Conservation (phyloP, 2,888 invertebrate genomes). For the Nymphalis urticae region DNA sequence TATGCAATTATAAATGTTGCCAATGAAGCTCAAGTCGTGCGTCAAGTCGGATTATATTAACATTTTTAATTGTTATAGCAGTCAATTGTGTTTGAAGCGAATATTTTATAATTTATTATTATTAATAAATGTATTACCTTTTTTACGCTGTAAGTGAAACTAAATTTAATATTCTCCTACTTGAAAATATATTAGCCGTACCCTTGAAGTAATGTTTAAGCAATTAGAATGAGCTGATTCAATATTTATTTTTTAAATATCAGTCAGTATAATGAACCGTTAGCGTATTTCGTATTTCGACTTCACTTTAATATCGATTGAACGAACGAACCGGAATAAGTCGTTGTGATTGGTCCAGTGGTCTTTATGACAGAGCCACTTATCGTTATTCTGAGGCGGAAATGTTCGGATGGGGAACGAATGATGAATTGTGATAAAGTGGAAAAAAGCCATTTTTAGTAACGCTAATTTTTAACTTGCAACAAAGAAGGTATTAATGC, state of each 20-base stretch:
- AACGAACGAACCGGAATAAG: conserved; percentile 17
- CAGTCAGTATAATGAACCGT: neutral
- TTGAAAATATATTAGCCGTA: too few relatives aligned
- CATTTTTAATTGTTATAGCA: too few relatives aligned
- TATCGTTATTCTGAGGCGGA: conserved; percentile 21
- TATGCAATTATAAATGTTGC: too few relatives aligned
- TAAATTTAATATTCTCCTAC: too few relatives aligned
- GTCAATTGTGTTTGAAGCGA: too few relatives aligned
- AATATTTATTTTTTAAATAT: neutral
- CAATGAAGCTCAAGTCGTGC: too few relatives aligned
- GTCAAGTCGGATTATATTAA: too few relatives aligned
- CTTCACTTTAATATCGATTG: conserved; percentile 5
- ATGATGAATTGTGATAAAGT: conserved; percentile 20
- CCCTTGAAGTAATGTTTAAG: neutral
- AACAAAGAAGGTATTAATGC: too few relatives aligned
- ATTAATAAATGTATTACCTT: too few relatives aligned
- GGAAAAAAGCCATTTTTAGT: conserved; percentile 9
- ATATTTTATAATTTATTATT: too few relatives aligned
- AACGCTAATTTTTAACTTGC: neutral
- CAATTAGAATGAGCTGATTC: neutral
- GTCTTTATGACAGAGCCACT: conserved; percentile 23
- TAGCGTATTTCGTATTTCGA: conserved; percentile 2
- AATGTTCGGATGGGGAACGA: conserved; percentile 17
- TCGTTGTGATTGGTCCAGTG: conserved; percentile 28
- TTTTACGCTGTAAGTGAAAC: too few relatives aligned